These are phyloP conservation scores for Kuschelorhynchus macadamiae DNA, from an alignment of 2,888 invertebrate genomes.

Conservation along the genomic window DNA sequence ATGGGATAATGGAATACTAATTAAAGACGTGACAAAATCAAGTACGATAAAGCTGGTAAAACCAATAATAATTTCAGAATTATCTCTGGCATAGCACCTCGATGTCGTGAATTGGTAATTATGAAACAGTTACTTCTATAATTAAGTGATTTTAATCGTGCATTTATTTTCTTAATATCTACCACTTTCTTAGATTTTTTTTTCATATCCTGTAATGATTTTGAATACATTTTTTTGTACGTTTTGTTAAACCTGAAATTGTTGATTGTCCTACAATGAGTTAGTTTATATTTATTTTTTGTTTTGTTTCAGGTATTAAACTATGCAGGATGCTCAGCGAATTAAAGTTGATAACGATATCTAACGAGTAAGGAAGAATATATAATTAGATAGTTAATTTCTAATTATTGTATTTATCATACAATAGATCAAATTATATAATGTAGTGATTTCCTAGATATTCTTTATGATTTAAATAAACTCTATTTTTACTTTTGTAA, in stretches of 20 bases:
- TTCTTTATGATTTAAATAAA: too few species aligned
- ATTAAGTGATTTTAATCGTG: conserved; percentile 24
- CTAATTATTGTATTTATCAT: too few species aligned
- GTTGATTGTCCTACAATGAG: conserved; percentile 3
- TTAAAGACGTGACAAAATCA: conserved; percentile 30
- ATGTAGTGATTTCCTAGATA: too few species aligned
- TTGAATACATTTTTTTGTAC: conserved; percentile 1
- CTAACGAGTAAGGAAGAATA: too few species aligned
- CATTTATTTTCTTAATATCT: conserved; percentile 18
- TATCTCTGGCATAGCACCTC: conserved; percentile 8
- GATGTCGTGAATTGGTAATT: conserved; percentile 22
- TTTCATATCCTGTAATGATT: background rate
- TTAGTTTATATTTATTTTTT: background rate
- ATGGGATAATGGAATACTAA: conserved; percentile 2
- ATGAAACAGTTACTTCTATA: conserved; percentile 31
- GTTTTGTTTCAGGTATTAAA: conserved; percentile 8
- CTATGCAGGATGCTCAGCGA: background rate
- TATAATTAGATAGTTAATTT: too few species aligned
- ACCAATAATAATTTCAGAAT: conserved; percentile 18
- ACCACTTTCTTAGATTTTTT: conserved; percentile 11
- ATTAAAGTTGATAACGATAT: too few species aligned
- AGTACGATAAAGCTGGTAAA: conserved; percentile 15
- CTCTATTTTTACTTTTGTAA: too few species aligned
- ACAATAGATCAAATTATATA: too few species aligned
- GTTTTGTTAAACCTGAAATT: conserved; percentile 5